A percentile compares a stretch with the other conserved stretches of the same genome.
These are phyloP conservation scores for Drosophila insularis DNA, from an alignment of 1,140 invertebrate species.

Conservation along the genomic window DNA sequence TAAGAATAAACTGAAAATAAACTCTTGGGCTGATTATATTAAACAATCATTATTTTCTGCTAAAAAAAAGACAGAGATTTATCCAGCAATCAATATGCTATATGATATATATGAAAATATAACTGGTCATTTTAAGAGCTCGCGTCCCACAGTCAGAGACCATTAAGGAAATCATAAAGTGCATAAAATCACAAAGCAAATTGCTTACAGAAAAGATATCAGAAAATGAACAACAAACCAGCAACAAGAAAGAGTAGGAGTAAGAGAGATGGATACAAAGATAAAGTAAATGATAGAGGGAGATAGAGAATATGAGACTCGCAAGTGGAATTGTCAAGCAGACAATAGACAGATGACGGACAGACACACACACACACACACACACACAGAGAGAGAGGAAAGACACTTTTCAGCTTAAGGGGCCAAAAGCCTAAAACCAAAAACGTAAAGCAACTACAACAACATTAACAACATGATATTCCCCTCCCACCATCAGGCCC, in stretches of 20 bases:
- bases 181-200: conserved; percentile 66
- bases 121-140: conserved; percentile 3
- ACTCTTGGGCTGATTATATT: not conserved
- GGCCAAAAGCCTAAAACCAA: conserved; percentile 51
- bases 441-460: conserved; percentile 18
- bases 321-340: conserved; percentile 57
- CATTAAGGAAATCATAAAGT: conserved; percentile 67
- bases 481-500: not conserved
- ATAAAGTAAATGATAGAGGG: not conserved
- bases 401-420: conserved; percentile 57
- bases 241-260: not conserved
- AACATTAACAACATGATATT: not conserved
- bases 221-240: not conserved
- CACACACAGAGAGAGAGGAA: conserved; percentile 18
- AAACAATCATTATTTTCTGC: not conserved
- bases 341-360: conserved; percentile 18
- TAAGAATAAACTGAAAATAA: too few relatives aligned
- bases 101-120: not conserved
- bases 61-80: not conserved
- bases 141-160: conserved; percentile 6
- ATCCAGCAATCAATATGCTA: conserved; percentile 2
- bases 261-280: not conserved
- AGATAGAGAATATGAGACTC: conserved; percentile 40
- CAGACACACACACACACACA: not conserved
- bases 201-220: conserved; percentile 54